Conservation (phyloP, 2,113 vertebrate species). For the Muntiacus muntjak region DNA sequence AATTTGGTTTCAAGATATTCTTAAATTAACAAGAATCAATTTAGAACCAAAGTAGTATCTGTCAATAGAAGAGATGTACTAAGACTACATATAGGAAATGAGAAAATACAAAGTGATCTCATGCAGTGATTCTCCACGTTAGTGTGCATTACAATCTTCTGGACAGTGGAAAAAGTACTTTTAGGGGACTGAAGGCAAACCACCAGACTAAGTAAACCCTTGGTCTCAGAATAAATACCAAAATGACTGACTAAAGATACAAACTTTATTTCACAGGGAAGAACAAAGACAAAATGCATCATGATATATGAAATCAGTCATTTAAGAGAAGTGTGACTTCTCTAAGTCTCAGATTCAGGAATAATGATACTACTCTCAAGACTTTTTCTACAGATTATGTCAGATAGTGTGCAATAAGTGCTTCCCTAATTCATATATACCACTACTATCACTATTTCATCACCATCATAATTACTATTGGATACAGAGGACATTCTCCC, state of each 20-base stretch:
- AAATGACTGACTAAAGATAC: not conserved
- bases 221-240: not conserved
- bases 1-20: not conserved
- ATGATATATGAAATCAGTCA: not conserved
- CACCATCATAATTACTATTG: not conserved
- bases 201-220: not conserved
- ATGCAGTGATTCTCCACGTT: not conserved
- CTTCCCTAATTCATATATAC: not conserved
- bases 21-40: not conserved
- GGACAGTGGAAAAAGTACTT: not conserved
- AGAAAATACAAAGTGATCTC: constrained; percentile 57
- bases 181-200: not conserved
- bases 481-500: not conserved
- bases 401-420: not conserved
- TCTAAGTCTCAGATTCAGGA: not conserved
- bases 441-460: not conserved
- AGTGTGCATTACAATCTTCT: not conserved
- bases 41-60: not conserved
- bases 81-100: constrained; percentile 58
- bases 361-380: not conserved
- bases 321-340: not conserved
- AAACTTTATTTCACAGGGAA: not conserved
- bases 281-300: not conserved
- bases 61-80: not conserved
- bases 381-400: not conserved